Evolutionary conservation across 2,113 vertebrate species (phyloP).

Genomic region (Cardinalis cardinalis): DNA sequence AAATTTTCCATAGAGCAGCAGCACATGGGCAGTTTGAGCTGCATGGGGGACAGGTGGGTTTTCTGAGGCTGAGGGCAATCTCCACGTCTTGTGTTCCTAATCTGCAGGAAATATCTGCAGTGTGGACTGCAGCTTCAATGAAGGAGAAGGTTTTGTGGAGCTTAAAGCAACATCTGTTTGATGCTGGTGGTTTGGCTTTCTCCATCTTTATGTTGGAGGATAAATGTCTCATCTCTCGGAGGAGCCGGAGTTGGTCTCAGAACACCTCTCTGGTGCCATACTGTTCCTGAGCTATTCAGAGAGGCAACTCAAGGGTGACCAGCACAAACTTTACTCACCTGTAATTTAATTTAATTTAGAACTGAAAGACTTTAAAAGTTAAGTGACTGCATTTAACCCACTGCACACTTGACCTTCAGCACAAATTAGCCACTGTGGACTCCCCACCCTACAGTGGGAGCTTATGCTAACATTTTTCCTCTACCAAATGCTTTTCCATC

Average conservation of each 20-base stretch:
- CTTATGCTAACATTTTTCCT: slow-evolving; percentile 24
- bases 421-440: not conserved
- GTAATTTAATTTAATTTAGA: not conserved
- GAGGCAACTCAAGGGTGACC: not conserved
- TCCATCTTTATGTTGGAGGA: not conserved
- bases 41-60: accelerated
- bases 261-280: not conserved
- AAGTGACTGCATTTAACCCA: not conserved
- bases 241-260: not conserved
- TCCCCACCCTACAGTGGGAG: not conserved
- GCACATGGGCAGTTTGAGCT: accelerated
- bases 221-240: not conserved
- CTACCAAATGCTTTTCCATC: slow-evolving; percentile 24
- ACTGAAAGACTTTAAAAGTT: not conserved
- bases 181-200: not conserved
- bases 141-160: not conserved
- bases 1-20: not conserved
- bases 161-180: not conserved
- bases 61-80: no score
- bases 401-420: not conserved
- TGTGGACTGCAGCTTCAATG: accelerated
- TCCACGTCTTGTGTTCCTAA: not conserved
- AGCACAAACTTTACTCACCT: not conserved
- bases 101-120: not conserved
- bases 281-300: not conserved